These are phyloP conservation scores for Himantopus leucocephalus DNA, from an alignment of 2,113 vertebrate species.

Conservation along the genomic window DNA sequence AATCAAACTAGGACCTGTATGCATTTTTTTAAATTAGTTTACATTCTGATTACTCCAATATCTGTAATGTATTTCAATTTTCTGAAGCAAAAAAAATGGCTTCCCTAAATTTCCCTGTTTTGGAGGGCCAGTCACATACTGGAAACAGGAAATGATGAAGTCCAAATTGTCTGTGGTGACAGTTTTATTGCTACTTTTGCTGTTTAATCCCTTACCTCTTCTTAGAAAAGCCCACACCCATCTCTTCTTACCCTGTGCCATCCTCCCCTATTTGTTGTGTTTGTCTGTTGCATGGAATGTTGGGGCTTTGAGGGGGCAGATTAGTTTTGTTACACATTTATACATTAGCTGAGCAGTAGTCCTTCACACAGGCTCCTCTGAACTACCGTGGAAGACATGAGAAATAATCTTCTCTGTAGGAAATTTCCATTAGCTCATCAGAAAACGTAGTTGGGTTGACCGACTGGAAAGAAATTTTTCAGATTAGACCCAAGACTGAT, in stretches of 20 bases:
- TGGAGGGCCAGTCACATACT: neutral
- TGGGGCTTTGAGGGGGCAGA: neutral
- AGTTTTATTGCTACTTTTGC: neutral
- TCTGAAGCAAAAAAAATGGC: neutral
- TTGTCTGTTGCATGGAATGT: neutral
- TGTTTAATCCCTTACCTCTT: neutral
- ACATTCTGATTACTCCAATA: neutral
- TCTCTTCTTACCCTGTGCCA: neutral
- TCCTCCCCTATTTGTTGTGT: neutral
- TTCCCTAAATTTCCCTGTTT: neutral
- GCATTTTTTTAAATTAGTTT: neutral
- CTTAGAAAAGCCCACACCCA: neutral
- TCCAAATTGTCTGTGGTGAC: neutral
- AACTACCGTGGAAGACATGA: neutral
- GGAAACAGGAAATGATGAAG: neutral
- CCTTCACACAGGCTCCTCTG: neutral
- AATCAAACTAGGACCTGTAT: neutral
- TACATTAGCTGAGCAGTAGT: neutral
- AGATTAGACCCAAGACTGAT: neutral
- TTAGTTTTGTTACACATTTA: neutral
- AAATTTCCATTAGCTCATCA: neutral
- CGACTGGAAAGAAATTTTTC: neutral
- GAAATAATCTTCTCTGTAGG: neutral
- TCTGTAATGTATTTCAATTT: neutral
- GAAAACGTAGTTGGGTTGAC: neutral